Evolutionary conservation across 2,113 vertebrate genomes (phyloP), one percentile per base, ranked within the genome.

Genomic region (Engystomops pustulosus): DNA sequence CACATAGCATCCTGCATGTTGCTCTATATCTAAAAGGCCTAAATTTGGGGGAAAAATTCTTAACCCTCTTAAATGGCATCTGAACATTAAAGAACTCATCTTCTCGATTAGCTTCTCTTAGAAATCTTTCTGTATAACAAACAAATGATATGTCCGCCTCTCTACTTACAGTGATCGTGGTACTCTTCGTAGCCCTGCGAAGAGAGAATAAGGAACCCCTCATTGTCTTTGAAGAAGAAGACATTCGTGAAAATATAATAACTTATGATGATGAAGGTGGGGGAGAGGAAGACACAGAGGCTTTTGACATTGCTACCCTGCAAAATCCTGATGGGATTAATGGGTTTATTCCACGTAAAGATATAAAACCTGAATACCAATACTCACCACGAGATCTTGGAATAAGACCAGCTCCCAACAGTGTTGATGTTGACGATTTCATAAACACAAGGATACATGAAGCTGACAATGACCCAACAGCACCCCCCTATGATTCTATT

Each of bases 191-290:
- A 45, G 97, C 98, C 0, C 90, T 99, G 89, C 93, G 98, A 87
- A 95, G 96, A 60, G 97, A 99, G 90, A 98, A 98, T 92, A 99
- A 99, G 84, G 98, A 99, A 62, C 97, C 98, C 0, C 88, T 99
- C 78, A 98, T 98, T 0, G 94, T 99, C 75, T 98, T 99, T 41
- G 98, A 99, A 85, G 98, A 99, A 86, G 98, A 99, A 88, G 98
- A 99, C 68, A 96, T 99, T 82, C 92, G 98, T 4, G 98, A 99
- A 90, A 99, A 99, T 85, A 99, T 99, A 80, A 99, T 99, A 82
- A 99, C 98, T 6, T 99, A 99, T 0, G 98, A 99, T 0, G 98
- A 99, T 0, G 98, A 99, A 87, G 98, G 98, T 0, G 98, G 98
- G 0, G 98, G 98, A 0, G 98, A 99, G 86, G 98, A 99, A n/a